A percentile compares a stretch with the other conserved stretches of the same genome.
Evolutionary conservation across 2,113 vertebrate genomes (phyloP).

Genomic region (Burhinus oedicnemus): DNA sequence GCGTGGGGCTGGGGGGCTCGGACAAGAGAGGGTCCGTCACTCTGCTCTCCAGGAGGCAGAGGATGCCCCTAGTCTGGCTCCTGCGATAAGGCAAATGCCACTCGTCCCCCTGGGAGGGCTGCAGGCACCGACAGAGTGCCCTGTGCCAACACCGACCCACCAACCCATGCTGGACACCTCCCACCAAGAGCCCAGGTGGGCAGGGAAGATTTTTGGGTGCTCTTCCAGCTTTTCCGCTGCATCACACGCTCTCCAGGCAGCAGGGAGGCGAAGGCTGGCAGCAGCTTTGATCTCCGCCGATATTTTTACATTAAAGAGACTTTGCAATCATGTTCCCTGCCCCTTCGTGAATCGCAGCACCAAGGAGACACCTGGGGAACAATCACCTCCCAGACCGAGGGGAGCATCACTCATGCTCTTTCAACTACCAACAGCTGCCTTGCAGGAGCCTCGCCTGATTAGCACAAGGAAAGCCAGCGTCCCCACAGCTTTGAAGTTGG

Average conservation of each 20-base stretch:
- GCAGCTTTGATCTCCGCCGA: background rate
- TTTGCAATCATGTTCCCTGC: background rate
- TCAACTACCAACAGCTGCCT: background rate
- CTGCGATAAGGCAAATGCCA: background rate
- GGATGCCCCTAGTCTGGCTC: background rate
- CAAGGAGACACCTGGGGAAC: background rate
- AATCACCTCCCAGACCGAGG: background rate
- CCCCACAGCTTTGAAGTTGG: background rate
- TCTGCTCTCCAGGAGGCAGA: background rate
- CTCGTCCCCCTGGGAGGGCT: background rate
- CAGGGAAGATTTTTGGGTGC: background rate
- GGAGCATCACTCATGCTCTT: constrained; percentile 22
- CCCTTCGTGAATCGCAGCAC: background rate
- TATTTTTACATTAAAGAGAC: constrained; percentile 51
- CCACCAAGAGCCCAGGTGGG: background rate
- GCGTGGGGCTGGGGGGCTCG: fast-evolving
- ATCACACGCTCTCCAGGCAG: background rate
- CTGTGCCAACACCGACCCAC: background rate
- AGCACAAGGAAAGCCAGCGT: background rate
- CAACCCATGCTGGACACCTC: background rate
- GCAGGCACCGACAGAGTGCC: background rate
- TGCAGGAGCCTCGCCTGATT: background rate
- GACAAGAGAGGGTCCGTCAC: background rate
- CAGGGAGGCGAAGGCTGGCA: background rate
- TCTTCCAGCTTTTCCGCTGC: background rate